Evolutionary conservation across 2,888 invertebrate species (phyloP).

Genomic region (Slavum lentiscoides): DNA sequence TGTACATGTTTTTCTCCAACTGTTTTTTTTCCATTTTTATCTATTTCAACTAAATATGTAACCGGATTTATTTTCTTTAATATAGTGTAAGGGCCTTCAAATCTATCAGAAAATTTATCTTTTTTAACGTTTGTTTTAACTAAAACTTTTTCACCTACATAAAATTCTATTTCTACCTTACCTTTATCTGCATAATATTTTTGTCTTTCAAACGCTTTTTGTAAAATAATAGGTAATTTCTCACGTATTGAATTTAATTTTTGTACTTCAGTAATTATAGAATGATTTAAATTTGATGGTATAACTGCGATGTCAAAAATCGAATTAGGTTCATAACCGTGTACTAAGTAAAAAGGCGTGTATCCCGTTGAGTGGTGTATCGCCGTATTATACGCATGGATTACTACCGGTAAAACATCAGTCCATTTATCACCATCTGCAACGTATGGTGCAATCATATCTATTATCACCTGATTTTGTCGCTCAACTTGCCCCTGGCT

Average conservation of each 20-base stretch:
- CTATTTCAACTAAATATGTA: neutral
- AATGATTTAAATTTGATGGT: neutral
- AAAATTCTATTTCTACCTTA: neutral
- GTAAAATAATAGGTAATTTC: neutral
- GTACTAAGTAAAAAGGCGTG: neutral
- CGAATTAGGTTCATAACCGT: neutral
- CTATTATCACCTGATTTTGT: constrained; percentile 4
- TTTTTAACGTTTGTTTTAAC: neutral
- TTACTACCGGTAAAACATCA: neutral
- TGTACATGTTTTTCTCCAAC: neutral
- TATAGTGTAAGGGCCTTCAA: neutral
- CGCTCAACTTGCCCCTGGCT: neutral
- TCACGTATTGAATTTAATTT: neutral
- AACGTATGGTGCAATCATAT: neutral
- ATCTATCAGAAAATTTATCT: neutral
- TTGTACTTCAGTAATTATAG: neutral
- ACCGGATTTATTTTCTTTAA: neutral
- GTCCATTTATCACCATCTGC: neutral
- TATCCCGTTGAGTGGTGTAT: neutral
- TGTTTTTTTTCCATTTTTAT: neutral
- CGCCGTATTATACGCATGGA: neutral
- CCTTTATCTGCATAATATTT: neutral
- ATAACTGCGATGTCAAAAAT: neutral
- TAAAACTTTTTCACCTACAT: neutral
- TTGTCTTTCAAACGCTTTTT: neutral